phyloP scores from a whole-genome alignment of 2,113 vertebrate species.

The Tor tambroides region DNA sequence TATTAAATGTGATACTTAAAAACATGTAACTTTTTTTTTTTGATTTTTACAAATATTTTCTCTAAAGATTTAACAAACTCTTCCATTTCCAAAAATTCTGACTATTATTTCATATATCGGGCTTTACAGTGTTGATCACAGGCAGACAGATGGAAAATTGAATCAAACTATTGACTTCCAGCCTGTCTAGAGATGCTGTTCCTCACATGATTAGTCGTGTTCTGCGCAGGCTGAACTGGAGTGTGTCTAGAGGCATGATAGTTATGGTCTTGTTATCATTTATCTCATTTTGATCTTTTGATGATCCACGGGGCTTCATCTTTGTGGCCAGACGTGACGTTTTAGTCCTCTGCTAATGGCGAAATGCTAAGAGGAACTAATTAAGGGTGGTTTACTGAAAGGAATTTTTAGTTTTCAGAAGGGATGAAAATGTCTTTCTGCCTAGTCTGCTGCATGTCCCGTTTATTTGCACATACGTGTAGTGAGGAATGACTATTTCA shows the following conservation, averaged over 20 bases:
- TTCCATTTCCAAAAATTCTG: no score
- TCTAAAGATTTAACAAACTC: no score
- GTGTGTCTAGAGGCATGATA: background rate
- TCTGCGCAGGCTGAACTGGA: background rate
- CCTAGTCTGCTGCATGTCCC: background rate
- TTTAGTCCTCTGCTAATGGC: background rate
- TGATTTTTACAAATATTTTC: no score
- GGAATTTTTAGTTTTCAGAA: background rate
- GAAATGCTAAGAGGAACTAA: conserved; percentile 6
- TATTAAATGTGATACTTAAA: no score
- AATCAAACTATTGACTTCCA: conserved; percentile 8
- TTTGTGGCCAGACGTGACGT: background rate
- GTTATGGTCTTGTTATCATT: background rate
- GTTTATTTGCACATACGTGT: background rate
- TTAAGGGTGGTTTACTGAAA: conserved; percentile 15
- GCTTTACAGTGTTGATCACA: background rate
- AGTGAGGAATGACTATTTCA: background rate
- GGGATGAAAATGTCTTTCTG: background rate
- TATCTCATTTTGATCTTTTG: background rate
- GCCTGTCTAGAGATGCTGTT: background rate
- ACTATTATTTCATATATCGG: background rate
- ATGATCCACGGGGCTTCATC: background rate
- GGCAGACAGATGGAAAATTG: background rate
- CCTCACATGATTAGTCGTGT: background rate
- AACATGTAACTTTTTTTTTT: no score